These are phyloP conservation scores for Oikopleura vanhoeffeni DNA, from an alignment of 23 tunicate genomes.

Conservation along the genomic window DNA sequence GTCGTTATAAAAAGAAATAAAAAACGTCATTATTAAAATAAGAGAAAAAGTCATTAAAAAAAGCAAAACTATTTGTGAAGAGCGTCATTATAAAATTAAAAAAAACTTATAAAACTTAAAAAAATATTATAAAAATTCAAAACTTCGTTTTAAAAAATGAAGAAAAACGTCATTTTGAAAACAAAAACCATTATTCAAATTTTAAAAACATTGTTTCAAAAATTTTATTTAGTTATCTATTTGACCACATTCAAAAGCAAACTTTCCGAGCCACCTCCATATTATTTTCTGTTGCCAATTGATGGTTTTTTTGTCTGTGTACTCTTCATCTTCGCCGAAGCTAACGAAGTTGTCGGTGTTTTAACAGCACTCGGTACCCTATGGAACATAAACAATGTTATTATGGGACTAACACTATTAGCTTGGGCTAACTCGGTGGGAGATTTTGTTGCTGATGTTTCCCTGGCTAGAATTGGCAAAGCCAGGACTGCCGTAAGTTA, in stretches of 20 bases:
- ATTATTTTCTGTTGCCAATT: not conserved
- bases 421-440: slow-evolving; percentile 1
- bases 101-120: too few relatives aligned
- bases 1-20: too few relatives aligned
- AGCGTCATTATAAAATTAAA: too few relatives aligned
- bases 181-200: not conserved
- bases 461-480: not conserved
- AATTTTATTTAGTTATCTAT: not conserved
- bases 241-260: not conserved
- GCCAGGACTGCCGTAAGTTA: slow-evolving; percentile 3
- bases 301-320: not conserved
- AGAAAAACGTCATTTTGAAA: too few relatives aligned
- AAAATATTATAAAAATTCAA: too few relatives aligned
- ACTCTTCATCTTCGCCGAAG: not conserved
- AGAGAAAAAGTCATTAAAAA: too few relatives aligned
- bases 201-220: not conserved
- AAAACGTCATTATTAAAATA: too few relatives aligned
- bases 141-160: too few relatives aligned
- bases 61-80: too few relatives aligned
- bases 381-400: not conserved
- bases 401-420: not conserved
- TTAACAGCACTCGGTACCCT: not conserved
- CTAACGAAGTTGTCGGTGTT: not conserved
- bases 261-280: not conserved
- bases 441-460: not conserved